These are phyloP conservation scores for Lochmaea crataegi DNA, from an alignment of 2,888 invertebrate genomes.

Conservation along the genomic window DNA sequence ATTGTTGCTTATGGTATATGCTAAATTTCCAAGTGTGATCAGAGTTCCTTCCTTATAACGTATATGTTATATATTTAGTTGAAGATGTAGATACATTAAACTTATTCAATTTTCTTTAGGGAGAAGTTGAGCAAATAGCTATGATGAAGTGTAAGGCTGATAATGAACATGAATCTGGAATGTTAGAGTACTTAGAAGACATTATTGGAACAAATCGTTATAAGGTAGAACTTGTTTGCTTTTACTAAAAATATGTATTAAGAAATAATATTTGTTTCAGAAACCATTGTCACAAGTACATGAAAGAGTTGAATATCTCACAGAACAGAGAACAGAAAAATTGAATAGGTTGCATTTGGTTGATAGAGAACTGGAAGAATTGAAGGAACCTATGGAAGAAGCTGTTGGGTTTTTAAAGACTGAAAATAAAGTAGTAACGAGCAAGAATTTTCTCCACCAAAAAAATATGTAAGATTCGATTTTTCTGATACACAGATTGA, in stretches of 20 bases:
- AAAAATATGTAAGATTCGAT: constrained; percentile 70
- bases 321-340: constrained; percentile 82
- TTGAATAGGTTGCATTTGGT: constrained; percentile 86
- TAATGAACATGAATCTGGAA: constrained; percentile 89
- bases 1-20: too few species aligned
- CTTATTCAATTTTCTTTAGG: constrained; percentile 68
- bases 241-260: too few species aligned
- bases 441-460: constrained; percentile 79
- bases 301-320: constrained; percentile 77
- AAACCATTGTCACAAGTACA: constrained; percentile 82
- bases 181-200: constrained; percentile 98
- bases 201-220: constrained; percentile 93
- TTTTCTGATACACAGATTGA: background rate
- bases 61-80: too few species aligned
- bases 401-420: constrained; percentile 81
- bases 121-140: constrained; percentile 98
- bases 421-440: constrained; percentile 80
- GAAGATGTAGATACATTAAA: background rate
- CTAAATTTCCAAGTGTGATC: too few species aligned
- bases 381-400: constrained; percentile 82
- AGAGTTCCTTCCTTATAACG: too few species aligned
- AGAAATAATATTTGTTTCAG: constrained; percentile 63
- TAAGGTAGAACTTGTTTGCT: constrained; percentile 67
- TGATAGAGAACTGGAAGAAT: constrained; percentile 81
- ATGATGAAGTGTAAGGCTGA: constrained; percentile 97